phyloP scores from a whole-genome alignment of 2,113 vertebrate species.

The Alligator sinensis region DNA sequence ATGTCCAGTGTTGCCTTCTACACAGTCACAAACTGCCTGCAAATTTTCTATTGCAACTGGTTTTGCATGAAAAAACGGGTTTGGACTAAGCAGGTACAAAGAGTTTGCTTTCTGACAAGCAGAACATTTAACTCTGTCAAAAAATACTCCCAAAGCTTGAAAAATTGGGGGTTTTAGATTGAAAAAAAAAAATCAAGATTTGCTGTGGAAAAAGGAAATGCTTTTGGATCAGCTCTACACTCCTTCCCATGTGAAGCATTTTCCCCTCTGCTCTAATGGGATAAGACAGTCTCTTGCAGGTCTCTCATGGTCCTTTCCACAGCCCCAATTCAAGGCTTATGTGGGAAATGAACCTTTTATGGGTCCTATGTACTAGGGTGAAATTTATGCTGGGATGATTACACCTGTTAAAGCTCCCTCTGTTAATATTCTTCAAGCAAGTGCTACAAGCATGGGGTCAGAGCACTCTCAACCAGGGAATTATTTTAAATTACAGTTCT shows the following conservation, averaged over 20 bases:
- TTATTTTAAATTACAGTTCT: constrained; percentile 59
- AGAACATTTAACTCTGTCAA: neutral
- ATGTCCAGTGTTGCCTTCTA: neutral
- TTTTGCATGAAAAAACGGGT: neutral
- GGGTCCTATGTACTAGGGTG: constrained; percentile 40
- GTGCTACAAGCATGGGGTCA: constrained; percentile 51
- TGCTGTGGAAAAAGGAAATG: constrained; percentile 1
- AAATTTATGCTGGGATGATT: constrained; percentile 31
- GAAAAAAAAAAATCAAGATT: neutral
- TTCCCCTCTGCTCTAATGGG: neutral
- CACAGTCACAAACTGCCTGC: rapidly evolving
- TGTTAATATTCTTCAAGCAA: constrained; percentile 49
- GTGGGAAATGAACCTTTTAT: constrained; percentile 41
- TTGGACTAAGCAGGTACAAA: neutral
- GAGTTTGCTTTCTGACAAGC: neutral
- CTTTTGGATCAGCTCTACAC: neutral
- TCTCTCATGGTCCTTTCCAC: neutral
- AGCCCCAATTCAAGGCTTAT: neutral
- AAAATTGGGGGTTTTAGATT: neutral
- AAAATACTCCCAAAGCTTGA: neutral
- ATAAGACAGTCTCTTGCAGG: neutral
- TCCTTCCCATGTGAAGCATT: neutral
- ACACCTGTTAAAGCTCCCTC: constrained; percentile 10
- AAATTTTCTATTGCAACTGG: neutral
- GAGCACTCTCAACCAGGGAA: constrained; percentile 55